These are phyloP conservation scores for Poecilia wingei DNA, from an alignment of 2,797 vertebrate species.

Conservation along the genomic window DNA sequence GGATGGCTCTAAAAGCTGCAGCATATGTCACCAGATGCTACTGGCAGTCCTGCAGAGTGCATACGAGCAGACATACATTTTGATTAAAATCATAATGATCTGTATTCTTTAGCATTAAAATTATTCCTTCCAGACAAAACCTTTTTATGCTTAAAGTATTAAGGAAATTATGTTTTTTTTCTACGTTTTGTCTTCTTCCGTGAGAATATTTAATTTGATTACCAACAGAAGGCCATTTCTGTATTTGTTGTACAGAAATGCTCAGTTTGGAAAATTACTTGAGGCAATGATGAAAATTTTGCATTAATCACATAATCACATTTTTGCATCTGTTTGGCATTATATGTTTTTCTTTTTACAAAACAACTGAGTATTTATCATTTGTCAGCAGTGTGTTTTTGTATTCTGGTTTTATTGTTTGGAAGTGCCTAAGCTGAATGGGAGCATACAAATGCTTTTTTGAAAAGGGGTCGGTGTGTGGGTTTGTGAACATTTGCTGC, in stretches of 20 bases:
- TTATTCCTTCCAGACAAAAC: neutral
- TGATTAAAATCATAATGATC: neutral
- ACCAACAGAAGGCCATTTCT: neutral
- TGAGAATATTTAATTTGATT: neutral
- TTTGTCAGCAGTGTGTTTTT: constrained; percentile 55
- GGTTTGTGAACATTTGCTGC: constrained; percentile 10
- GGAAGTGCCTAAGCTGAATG: constrained; percentile 6
- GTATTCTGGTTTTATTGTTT: neutral
- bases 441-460: no score
- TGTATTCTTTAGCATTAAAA: neutral
- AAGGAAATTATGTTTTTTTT: neutral
- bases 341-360: constrained; percentile 39
- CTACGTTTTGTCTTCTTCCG: neutral
- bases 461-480: neutral
- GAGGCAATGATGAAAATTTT: neutral
- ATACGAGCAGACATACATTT: neutral
- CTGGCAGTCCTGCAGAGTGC: neutral
- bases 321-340: constrained; percentile 59
- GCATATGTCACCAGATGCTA: constrained; percentile 1
- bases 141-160: neutral
- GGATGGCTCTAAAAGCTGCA: constrained; percentile 9
- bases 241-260: neutral
- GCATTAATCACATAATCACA: constrained; percentile 27
- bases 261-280: neutral
- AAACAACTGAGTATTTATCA: constrained; percentile 60